These are phyloP conservation scores for Sebastes taczanowskii DNA, from an alignment of 2,797 vertebrate genomes.

Conservation along the genomic window DNA sequence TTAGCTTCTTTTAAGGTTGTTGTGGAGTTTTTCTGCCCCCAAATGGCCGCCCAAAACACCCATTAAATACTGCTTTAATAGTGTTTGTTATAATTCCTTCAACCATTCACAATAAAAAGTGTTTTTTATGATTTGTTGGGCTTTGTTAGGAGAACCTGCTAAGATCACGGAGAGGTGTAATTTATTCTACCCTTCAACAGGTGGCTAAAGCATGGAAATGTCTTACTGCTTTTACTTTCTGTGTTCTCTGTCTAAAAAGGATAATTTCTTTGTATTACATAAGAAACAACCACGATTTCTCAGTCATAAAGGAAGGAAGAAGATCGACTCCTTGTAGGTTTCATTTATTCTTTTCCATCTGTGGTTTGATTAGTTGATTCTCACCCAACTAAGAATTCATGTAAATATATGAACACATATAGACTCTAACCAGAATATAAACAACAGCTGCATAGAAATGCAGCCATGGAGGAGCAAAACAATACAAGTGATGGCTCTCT, in stretches of 20 bases:
- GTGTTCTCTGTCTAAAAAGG: background rate
- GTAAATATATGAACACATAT: background rate
- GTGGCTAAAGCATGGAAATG: background rate
- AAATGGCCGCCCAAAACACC: background rate
- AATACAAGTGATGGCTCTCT: background rate
- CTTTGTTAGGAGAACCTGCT: background rate
- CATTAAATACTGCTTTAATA: background rate
- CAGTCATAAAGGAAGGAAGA: background rate
- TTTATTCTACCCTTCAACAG: background rate
- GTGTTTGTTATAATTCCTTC: background rate
- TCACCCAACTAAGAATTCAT: background rate
- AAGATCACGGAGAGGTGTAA: background rate
- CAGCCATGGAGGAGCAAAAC: background rate
- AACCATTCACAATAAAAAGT: background rate
- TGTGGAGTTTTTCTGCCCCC: background rate
- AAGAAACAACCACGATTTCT: background rate
- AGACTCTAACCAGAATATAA: background rate
- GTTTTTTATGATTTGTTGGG: background rate
- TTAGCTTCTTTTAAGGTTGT: background rate
- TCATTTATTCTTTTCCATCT: background rate
- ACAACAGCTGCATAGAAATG: slow-evolving; percentile 1
- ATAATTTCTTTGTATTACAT: background rate
- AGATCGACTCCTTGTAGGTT: background rate
- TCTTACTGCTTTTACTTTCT: background rate
- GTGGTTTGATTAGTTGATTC: background rate